Conservation (phyloP, 2,797 vertebrate genomes). For the Adrianichthys oophorus region DNA sequence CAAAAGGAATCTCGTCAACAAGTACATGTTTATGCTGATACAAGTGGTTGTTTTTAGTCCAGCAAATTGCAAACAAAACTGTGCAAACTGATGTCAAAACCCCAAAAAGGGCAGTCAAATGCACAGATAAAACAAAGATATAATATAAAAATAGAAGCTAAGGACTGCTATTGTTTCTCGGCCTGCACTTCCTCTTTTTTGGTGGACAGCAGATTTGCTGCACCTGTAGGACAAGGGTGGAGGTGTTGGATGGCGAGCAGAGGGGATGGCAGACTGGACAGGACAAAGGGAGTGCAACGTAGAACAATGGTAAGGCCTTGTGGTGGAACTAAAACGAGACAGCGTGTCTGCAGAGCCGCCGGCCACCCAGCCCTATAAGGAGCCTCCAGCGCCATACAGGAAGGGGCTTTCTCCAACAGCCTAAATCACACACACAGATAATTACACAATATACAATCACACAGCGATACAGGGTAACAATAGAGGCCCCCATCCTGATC, state of each 20-base stretch:
- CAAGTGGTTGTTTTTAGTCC: conserved; percentile 12
- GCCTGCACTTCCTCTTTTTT: conserved; percentile 52
- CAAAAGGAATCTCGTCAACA: conserved; percentile 23
- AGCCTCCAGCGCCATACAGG: conserved; percentile 76
- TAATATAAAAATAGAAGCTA: conserved; percentile 69
- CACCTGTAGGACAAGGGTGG: conserved; percentile 69
- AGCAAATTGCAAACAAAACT: conserved; percentile 6
- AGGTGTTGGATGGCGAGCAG: conserved; percentile 26
- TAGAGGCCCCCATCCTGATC: conserved; percentile 63
- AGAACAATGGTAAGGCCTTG: conserved; percentile 80
- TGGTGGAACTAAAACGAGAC: conserved; percentile 76
- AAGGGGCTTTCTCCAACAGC: conserved; percentile 71
- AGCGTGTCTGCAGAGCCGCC: conserved; percentile 73
- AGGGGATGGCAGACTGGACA: conserved; percentile 47
- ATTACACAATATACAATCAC: conserved; percentile 39
- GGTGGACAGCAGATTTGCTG: conserved; percentile 56
- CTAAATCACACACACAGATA: conserved; percentile 36
- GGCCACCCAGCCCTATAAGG: conserved; percentile 57
- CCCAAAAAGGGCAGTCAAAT: conserved; percentile 40
- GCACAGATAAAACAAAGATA: conserved; percentile 54
- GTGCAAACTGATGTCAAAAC: conserved; percentile 18
- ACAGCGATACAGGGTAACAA: conserved; percentile 73
- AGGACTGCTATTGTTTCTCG: conserved; percentile 67
- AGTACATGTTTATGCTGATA: conserved; percentile 20
- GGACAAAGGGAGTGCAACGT: conserved; percentile 65